A percentile compares a stretch with the other conserved stretches of the same genome.
phyloP scores from a whole-genome alignment of 1,140 invertebrate species.

The Lasioglossum albipes region DNA sequence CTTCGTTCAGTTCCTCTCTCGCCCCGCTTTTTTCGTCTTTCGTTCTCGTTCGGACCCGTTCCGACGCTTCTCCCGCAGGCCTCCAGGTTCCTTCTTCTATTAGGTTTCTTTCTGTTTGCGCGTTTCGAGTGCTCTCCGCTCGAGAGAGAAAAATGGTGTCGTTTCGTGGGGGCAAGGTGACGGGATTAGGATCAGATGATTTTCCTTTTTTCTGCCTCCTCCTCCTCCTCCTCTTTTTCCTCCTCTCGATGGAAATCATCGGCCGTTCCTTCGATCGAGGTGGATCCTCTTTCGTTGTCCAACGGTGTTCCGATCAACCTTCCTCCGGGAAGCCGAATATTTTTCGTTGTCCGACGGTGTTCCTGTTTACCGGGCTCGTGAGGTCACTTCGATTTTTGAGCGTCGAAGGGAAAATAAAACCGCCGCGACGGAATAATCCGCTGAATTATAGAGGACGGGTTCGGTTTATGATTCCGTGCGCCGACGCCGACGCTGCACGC shows the following conservation, averaged over 20 bases:
- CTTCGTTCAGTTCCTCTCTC: constrained; percentile 14
- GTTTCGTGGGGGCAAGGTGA: constrained; percentile 10
- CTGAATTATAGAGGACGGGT: background rate
- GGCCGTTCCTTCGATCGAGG: too few species aligned
- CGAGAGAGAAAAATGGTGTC: constrained; percentile 1
- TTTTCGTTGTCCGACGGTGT: too few species aligned
- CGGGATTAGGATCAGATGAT: constrained; percentile 33
- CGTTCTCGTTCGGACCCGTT: constrained; percentile 1
- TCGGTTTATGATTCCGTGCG: constrained; percentile 16
- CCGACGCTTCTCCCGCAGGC: too few species aligned
- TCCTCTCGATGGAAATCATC: too few species aligned
- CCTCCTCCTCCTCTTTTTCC: background rate
- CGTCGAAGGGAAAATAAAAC: background rate
- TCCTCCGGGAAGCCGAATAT: too few species aligned
- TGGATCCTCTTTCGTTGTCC: too few species aligned
- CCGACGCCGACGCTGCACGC: background rate
- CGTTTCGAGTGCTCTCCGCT: constrained; percentile 33
- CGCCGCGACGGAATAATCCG: background rate
- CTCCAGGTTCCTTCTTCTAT: background rate
- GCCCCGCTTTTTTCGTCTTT: constrained; percentile 1
- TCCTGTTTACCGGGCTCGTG: too few species aligned
- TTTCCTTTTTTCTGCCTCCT: background rate
- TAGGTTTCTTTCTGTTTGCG: constrained; percentile 34
- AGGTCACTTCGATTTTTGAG: too few species aligned
- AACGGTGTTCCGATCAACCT: too few species aligned